Evolutionary conservation across 2,797 vertebrate species (phyloP), one percentile per base, ranked within the genome.

Genomic region (Clarias fuscus): DNA sequence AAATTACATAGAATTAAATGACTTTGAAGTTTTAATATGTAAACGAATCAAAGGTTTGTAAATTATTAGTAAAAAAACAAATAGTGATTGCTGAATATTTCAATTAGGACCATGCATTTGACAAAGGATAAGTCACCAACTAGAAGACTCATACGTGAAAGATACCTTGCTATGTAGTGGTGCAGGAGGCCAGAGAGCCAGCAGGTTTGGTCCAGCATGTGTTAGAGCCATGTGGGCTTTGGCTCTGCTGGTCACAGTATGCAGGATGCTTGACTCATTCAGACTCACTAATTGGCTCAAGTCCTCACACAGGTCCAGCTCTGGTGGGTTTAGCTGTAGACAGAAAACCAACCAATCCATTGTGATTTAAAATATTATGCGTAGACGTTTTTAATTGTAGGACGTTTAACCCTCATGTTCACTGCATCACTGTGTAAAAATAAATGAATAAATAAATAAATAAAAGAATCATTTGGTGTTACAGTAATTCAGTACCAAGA

Each of bases 281-380:
- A 98, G 92, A 10, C 92, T 97, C 89, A 95, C 56, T 14, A 99
- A 95, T 0, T 94, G 85, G 0, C 97, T 96, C 85, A 99, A 92
- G 53, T 99, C 96, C 76, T 98, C 97, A 0, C 95, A 94, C 78
- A 94, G 92, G 77, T 98, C 97, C 92, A 96, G 92, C 86, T 95
- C 95, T 0, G 95, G 53, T 0, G 97, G 96, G 88, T 99, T 98
- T 81, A 95, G 93, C 98, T 99, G 93, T 0, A 24, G 18, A 89
- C 70, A 86, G 24, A 24, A 86, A 82, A 37, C 0, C 40, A 67
- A 65, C 2, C 70, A 1, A 48, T 72, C 17, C 40, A 11, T 4
- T 17, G 8, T 11, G 1, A 24, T 5, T 24, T 24, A 37, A 27
- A 76, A 10, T 58, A 30, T 53, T 58, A 76, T 58, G 15, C 30